Evolutionary conservation across 2,113 vertebrate species (phyloP), one percentile per base, ranked within the genome.

Genomic region (Gasterosteus aculeatus): DNA sequence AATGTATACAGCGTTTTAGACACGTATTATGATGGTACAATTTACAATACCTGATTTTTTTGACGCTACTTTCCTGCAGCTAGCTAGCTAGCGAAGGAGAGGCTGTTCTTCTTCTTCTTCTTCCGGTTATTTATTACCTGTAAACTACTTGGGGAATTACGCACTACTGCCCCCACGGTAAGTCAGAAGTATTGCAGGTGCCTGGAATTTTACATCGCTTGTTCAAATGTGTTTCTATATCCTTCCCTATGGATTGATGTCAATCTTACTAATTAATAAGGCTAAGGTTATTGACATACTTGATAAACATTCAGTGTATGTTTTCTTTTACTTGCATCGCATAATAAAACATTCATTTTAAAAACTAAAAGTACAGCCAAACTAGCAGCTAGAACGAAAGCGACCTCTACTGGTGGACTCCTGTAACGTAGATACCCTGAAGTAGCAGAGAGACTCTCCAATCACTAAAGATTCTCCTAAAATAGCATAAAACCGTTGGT

Each of bases 51-150:
- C 91, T 90, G 77, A 65, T 75, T 59, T 78, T 65, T 54, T 26
- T 82, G 67, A 75, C 65, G 90, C 78, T 89, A 87, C 91, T 83
- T 83, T 59, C 76, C 82, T 79, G 77, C 81, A 89, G 91, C 93
- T 88, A 91, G 51, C 79, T 49, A 64, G 80, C 88, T 72, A 88
- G 58, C 81, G 67, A 61, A 58, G 65, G 39, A 38, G 14, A 71
- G 33, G 56, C 22, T 47, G 39, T 61, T 76, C 62, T 80, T 78
- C 78, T 78, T 80, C 78, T 67, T 69, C 72, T 29, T 39, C 35
- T 53, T 53, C 15, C 16, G 33, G 7, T 7, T 10, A 5, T 10
- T 1, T 7, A 6, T 73, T 77, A 85, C 75, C 73, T 68, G 81
- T 61, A 19, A 41, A 63, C 29, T 29, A 7, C 42, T 29, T 5